These are phyloP conservation scores for Agrotis clavis DNA, from an alignment of 2,888 invertebrate genomes.

Conservation along the genomic window DNA sequence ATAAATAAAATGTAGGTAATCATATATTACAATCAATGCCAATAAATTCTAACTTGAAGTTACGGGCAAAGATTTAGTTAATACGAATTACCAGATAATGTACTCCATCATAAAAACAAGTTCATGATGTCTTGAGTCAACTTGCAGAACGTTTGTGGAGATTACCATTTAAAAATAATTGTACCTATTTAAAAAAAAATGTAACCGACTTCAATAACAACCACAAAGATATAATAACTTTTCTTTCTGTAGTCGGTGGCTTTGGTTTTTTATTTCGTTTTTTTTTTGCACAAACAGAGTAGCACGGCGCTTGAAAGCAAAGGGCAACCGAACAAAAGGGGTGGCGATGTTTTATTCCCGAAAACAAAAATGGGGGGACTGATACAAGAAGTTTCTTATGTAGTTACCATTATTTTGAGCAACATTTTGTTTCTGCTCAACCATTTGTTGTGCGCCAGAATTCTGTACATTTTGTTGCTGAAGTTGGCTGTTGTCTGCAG, in stretches of 20 bases:
- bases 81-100: slow-evolving; percentile 68
- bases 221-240: too few species aligned
- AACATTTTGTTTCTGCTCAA: slow-evolving; percentile 83
- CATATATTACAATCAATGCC: slow-evolving; percentile 58
- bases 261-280: too few species aligned
- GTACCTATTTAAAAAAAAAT: too few species aligned
- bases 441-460: slow-evolving; percentile 75
- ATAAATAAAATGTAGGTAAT: slow-evolving; percentile 61
- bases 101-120: slow-evolving; percentile 88
- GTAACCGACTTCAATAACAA: too few species aligned
- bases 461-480: slow-evolving; percentile 80
- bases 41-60: slow-evolving; percentile 27
- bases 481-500: slow-evolving; percentile 78
- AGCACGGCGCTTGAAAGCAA: too few species aligned
- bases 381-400: background rate
- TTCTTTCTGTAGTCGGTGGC: too few species aligned
- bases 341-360: too few species aligned
- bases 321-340: too few species aligned
- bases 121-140: slow-evolving; percentile 81
- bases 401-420: slow-evolving; percentile 76
- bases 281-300: too few species aligned
- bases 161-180: slow-evolving; percentile 13
- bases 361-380: too few species aligned
- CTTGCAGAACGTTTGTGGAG: slow-evolving; percentile 88
- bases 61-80: slow-evolving; percentile 35